These are phyloP conservation scores for Drosophila tanythrix DNA, from an alignment of 2,888 invertebrate genomes.

Conservation along the genomic window DNA sequence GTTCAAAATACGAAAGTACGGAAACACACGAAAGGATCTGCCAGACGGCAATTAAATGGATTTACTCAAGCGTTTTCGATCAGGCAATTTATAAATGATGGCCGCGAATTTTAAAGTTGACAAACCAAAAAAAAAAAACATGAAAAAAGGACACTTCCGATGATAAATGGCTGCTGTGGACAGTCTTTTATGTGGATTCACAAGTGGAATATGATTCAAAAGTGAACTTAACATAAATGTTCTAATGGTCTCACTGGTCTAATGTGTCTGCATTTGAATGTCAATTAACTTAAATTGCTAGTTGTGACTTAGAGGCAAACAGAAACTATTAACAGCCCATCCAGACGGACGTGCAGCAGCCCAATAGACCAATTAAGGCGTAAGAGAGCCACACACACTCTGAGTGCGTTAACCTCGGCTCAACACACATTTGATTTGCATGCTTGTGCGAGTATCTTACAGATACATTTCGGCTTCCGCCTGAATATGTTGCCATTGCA, in stretches of 20 bases:
- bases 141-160: conserved; percentile 8
- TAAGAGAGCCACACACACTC: conserved; percentile 15
- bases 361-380: conserved; percentile 66
- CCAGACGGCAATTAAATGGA: conserved; percentile 73
- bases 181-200: conserved; percentile 9
- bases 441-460: conserved; percentile 41
- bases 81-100: conserved; percentile 78
- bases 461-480: conserved; percentile 51
- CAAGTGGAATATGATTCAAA: conserved; percentile 10
- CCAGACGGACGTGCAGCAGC: conserved; percentile 29
- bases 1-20: conserved; percentile 4
- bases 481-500: conserved; percentile 36
- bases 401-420: conserved; percentile 74
- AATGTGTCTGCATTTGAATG: conserved; percentile 71
- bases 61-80: conserved; percentile 74
- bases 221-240: conserved; percentile 3
- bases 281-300: conserved; percentile 78
- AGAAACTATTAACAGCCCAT: conserved; percentile 64
- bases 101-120: conserved; percentile 51
- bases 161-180: conserved; percentile 64
- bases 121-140: neutral
- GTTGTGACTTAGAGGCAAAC: conserved; percentile 72
- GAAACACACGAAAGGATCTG: conserved; percentile 34
- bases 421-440: conserved; percentile 65
- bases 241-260: neutral